These are phyloP conservation scores for Sebastes minor DNA, from an alignment of 2,797 vertebrate genomes.

Conservation along the genomic window DNA sequence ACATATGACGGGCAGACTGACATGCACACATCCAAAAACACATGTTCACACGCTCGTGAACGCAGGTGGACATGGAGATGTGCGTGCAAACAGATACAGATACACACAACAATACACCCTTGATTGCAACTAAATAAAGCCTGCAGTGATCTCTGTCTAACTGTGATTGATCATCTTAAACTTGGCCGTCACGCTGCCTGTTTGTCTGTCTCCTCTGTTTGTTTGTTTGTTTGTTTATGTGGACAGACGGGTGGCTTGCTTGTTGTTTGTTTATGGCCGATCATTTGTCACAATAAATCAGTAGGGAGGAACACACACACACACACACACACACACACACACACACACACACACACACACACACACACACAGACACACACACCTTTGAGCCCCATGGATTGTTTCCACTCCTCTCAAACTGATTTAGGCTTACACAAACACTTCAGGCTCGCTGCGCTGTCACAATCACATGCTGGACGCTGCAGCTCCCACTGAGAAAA, in stretches of 20 bases:
- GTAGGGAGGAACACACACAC: slow-evolving; percentile 41
- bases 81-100: slow-evolving; percentile 5
- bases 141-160: slow-evolving; percentile 21
- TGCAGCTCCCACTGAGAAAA: slow-evolving; percentile 32
- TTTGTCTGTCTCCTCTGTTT: slow-evolving; percentile 64
- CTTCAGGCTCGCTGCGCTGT: slow-evolving; percentile 38
- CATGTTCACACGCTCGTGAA: background rate
- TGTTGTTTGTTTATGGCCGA: slow-evolving; percentile 75
- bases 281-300: slow-evolving; percentile 80
- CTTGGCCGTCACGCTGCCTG: slow-evolving; percentile 48
- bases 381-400: slow-evolving; percentile 14
- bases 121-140: slow-evolving; percentile 35
- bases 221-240: slow-evolving; percentile 75
- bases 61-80: slow-evolving; percentile 5
- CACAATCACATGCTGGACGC: slow-evolving; percentile 43
- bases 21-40: slow-evolving; percentile 26
- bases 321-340: slow-evolving; percentile 11
- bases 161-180: slow-evolving; percentile 72
- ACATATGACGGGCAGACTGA: slow-evolving; percentile 1
- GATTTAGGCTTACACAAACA: slow-evolving; percentile 73
- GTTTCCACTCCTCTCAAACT: slow-evolving; percentile 48
- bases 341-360: background rate
- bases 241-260: slow-evolving; percentile 65
- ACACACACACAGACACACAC: slow-evolving; percentile 16
- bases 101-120: background rate